phyloP scores from a whole-genome alignment of 2,797 vertebrate species.

The Hirundo rustica region DNA sequence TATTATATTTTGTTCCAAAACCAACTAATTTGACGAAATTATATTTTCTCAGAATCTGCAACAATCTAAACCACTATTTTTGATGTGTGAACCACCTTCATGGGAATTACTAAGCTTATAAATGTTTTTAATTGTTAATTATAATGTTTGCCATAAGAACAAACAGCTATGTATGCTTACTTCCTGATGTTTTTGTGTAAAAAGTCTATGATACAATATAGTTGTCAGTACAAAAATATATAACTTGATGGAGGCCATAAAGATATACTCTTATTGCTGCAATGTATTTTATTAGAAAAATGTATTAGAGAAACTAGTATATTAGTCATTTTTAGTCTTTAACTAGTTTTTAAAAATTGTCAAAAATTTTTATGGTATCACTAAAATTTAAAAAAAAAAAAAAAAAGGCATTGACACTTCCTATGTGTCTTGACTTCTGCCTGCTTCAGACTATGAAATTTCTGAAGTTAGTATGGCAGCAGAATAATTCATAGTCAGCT shows the following conservation, averaged over 20 bases:
- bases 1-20: not conserved
- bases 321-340: not conserved
- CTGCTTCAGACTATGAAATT: not conserved
- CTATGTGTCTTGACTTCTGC: not conserved
- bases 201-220: not conserved
- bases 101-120: not conserved
- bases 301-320: not conserved
- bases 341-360: not conserved
- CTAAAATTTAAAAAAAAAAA: not conserved
- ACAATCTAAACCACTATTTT: not conserved
- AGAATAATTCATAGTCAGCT: not conserved
- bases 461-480: not conserved
- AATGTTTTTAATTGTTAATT: not conserved
- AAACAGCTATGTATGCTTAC: not conserved
- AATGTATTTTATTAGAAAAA: not conserved
- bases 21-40: not conserved
- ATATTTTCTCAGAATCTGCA: not conserved
- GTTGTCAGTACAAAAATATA: not conserved
- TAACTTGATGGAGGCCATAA: not conserved
- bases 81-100: not conserved
- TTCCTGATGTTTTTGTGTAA: not conserved
- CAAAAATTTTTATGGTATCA: not conserved
- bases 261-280: not conserved
- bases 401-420: not conserved
- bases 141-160: not conserved